Percentiles rank a stretch among this genome's conserved stretches.
Conservation (phyloP, 1,140 invertebrate species). For the Penaeus japonicus region DNA sequence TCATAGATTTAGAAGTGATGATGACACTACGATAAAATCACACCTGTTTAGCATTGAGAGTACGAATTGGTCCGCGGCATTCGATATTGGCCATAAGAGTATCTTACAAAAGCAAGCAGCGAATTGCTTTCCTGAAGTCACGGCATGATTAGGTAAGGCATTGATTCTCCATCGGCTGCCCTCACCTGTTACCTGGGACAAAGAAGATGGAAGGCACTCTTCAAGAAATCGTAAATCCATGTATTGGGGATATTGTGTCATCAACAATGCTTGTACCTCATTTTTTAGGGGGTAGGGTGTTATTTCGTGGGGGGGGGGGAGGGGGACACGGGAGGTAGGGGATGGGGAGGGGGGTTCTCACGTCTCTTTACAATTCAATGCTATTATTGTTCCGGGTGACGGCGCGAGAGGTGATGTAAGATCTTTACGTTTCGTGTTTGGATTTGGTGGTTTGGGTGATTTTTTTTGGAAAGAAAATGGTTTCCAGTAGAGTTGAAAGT, state of each 20-base stretch:
- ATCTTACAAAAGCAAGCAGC: neutral
- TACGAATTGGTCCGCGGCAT: neutral
- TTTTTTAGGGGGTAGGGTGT: neutral
- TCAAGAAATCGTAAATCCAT: constrained; percentile 21
- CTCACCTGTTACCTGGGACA: neutral
- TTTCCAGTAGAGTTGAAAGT: no score
- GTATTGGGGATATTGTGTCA: constrained; percentile 33
- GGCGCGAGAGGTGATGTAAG: no score
- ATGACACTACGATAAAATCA: no score
- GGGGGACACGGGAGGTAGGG: no score
- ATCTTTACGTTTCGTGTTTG: no score
- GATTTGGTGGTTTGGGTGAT: no score
- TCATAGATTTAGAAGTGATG: no score
- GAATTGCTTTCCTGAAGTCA: neutral
- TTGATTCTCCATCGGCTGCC: constrained; percentile 16
- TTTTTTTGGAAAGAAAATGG: no score
- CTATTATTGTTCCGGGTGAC: no score
- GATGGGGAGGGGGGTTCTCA: no score
- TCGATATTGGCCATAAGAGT: neutral
- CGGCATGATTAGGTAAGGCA: constrained; percentile 15
- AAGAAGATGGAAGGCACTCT: neutral
- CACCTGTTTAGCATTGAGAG: no score
- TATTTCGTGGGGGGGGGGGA: neutral
- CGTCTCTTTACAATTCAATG: no score
- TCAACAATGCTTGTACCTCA: neutral